Evolutionary conservation across 2,113 vertebrate genomes (phyloP).

Genomic region (Bos taurus): ARS-UCD2.0 NC_037352.1:22286001-22286500

Average conservation of each 20-base stretch:
- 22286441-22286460: no score
- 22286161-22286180: background rate
- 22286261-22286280: background rate
- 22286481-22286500: no score
- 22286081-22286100: background rate
- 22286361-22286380: background rate
- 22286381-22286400: background rate
- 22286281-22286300: no score
- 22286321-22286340: no score
- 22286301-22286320: no score
- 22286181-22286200: background rate
- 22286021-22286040: background rate
- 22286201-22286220: background rate
- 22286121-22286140: background rate
- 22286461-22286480: no score
- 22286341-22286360: background rate
- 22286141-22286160: background rate
- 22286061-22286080: background rate
- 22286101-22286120: background rate
- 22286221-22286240: background rate
- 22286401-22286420: no score
- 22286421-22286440: no score
- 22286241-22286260: background rate
- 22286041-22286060: background rate
- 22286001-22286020: background rate